Conservation (phyloP, 2,113 vertebrate species). For the Falco punctatus region DNA sequence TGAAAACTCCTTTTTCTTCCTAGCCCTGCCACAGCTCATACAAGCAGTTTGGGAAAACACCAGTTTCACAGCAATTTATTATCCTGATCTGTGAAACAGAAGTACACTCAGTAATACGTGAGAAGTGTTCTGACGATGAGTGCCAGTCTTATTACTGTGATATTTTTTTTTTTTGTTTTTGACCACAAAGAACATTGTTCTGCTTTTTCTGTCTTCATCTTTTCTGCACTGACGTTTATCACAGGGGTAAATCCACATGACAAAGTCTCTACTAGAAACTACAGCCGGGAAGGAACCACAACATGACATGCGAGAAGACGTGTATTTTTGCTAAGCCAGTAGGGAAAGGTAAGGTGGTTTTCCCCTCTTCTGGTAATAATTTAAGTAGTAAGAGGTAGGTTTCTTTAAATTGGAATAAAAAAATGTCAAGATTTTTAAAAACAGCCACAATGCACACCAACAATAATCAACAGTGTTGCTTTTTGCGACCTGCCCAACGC, state of each 20-base stretch:
- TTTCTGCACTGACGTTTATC: background rate
- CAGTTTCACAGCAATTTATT: background rate
- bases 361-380: background rate
- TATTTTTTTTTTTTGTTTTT: background rate
- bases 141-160: background rate
- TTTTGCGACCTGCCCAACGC: background rate
- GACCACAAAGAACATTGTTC: conserved; percentile 11
- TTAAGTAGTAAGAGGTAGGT: background rate
- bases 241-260: background rate
- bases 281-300: background rate
- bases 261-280: background rate
- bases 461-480: background rate
- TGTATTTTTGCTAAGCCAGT: background rate
- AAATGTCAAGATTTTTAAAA: background rate
- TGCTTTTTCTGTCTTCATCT: conserved; percentile 12
- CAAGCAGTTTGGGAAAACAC: background rate
- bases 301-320: background rate
- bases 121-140: background rate
- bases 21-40: background rate
- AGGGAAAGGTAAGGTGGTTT: background rate
- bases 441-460: background rate
- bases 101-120: background rate
- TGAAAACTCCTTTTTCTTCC: background rate
- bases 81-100: background rate
- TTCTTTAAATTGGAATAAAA: background rate